Evolutionary conservation across 2,113 vertebrate genomes (phyloP), one percentile per base, ranked within the genome.

Genomic region (Thunnus thynnus): DNA sequence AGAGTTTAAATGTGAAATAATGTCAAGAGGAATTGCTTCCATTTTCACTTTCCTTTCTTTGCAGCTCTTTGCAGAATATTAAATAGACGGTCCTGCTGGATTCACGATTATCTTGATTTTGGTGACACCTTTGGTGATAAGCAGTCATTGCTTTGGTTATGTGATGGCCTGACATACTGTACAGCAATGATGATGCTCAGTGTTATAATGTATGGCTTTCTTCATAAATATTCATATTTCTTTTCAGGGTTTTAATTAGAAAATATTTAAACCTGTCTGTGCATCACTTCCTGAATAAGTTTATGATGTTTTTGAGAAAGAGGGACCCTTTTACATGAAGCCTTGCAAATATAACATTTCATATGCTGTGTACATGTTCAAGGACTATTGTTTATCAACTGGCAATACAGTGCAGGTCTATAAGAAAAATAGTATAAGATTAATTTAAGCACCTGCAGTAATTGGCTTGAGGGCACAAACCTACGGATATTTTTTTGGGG

Each of bases 1-100:
- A 96, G 89, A 93, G 90, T 85, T 71, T 72, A 95, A 94, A 95
- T 96, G 95, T 96, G 96, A 96, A 96, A 96, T 94, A 95, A 93
- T 93, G 92, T 94, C 92, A 95, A 95, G 91, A 94, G 95, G 92
- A 94, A 96, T 94, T 91, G 58, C 93, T 91, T 94, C 87, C 76
- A 91, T 63, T 93, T 91, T 90, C 55, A 91, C 57, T 75, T 68
- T 72, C 91, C 74, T 90, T 68, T 57, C 30, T 27, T 25, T 70
- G 51, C 47, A 41, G 22, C 22, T 47, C 22, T 20, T 32, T 25
- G 13, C 27, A 47, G 13, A 41, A 17, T 13, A 13, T 20, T 60
- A 60, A 81, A 64, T 2, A 54, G 18, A 50, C 0, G 32, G 36
- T 71, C 36, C 13, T 55, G 22, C 18, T 47, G 46, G 46, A 22